Conservation (phyloP, 2,888 invertebrate genomes). For the Tetheella fluctuosa region DNA sequence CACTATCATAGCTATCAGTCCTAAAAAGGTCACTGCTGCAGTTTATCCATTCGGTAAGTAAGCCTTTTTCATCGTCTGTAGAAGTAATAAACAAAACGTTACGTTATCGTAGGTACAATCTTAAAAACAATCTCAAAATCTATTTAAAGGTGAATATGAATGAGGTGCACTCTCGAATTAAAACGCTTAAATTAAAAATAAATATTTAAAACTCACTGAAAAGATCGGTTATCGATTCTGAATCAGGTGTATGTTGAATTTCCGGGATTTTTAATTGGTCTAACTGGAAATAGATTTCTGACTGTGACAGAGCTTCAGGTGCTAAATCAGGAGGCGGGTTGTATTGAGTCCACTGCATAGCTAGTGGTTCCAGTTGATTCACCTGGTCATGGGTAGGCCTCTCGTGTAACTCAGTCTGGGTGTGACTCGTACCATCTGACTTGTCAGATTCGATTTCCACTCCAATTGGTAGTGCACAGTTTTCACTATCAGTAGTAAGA, state of each 20-base stretch:
- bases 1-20: background rate
- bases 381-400: background rate
- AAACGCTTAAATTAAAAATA: background rate
- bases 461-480: background rate
- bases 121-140: background rate
- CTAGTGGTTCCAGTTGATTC: background rate
- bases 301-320: background rate
- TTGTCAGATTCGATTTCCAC: background rate
- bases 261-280: background rate
- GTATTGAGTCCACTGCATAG: background rate
- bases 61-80: background rate
- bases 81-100: background rate
- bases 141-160: background rate
- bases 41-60: background rate
- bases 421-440: background rate
- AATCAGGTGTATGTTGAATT: background rate
- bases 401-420: background rate
- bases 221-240: background rate
- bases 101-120: background rate
- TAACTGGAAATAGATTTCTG: background rate
- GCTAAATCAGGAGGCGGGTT: background rate
- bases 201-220: conserved; percentile 10
- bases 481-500: conserved; percentile 16
- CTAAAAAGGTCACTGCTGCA: background rate
- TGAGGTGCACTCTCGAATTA: too few relatives aligned